Conservation (phyloP, 2,113 vertebrate species). For the Otus sunia region DNA sequence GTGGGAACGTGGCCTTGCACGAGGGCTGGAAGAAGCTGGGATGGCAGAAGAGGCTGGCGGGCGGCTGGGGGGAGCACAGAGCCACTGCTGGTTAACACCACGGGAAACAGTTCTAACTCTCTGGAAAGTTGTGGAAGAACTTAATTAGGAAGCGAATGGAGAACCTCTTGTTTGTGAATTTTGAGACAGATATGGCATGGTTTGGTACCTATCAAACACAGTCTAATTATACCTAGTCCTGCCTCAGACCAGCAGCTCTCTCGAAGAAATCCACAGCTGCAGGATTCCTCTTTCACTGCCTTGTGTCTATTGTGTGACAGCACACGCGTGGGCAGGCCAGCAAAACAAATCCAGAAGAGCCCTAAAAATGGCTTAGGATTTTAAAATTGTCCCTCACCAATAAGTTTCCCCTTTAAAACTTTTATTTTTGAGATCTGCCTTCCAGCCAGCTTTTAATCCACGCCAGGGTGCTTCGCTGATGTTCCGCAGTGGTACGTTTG, state of each 20-base stretch:
- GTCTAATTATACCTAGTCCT: accelerated
- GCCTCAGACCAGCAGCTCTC: background rate
- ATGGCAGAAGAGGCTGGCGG: background rate
- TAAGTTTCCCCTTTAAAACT: background rate
- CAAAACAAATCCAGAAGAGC: background rate
- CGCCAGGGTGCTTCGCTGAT: background rate
- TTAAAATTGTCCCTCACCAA: background rate
- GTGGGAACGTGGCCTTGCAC: accelerated
- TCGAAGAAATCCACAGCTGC: accelerated
- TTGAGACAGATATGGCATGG: background rate
- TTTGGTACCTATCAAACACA: background rate
- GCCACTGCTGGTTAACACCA: accelerated
- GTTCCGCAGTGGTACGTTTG: background rate
- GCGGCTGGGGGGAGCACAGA: accelerated
- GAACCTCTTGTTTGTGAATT: accelerated
- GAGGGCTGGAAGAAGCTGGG: background rate
- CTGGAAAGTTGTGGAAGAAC: background rate
- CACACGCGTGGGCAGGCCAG: accelerated
- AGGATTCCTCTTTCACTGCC: background rate
- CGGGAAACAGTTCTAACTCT: background rate
- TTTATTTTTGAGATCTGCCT: background rate
- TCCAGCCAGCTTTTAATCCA: background rate
- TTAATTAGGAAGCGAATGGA: accelerated
- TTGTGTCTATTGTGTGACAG: too few relatives aligned
- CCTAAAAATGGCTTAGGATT: background rate